A percentile compares a stretch with the other conserved stretches of the same genome.
Conservation (phyloP, 2,797 vertebrate species). For the Enoplosus armatus region DNA sequence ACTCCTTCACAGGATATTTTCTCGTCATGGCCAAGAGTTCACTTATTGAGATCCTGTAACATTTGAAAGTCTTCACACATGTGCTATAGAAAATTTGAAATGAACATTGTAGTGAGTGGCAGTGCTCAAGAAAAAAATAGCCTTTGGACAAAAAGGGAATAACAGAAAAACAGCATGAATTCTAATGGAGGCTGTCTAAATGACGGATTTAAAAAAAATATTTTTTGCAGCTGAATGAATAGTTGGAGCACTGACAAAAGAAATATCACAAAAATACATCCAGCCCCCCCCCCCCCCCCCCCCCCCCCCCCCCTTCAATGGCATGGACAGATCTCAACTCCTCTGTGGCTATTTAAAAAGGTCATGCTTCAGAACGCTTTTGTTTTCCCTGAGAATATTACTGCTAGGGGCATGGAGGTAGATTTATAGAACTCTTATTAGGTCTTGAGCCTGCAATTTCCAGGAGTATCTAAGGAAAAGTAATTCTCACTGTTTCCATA, state of each 20-base stretch:
- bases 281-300: too few relatives aligned
- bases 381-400: slow-evolving; percentile 21
- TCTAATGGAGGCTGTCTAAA: background rate
- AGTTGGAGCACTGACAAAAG: background rate
- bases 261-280: slow-evolving; percentile 14
- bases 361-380: slow-evolving; percentile 14
- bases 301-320: background rate
- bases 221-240: background rate
- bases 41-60: background rate
- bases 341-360: slow-evolving; percentile 15
- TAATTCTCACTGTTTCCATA: slow-evolving; percentile 4
- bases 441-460: slow-evolving; percentile 6
- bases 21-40: background rate
- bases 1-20: background rate
- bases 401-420: background rate
- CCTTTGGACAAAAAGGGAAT: background rate
- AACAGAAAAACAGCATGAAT: background rate
- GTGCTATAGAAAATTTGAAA: background rate
- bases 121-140: background rate
- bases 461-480: slow-evolving; percentile 9
- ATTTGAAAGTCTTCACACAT: background rate
- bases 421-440: slow-evolving; percentile 23
- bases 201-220: background rate
- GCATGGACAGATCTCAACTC: background rate
- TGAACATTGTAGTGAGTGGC: background rate